Evolutionary conservation across 1,140 invertebrate genomes (phyloP).

Genomic region (Pachyrhynchus sulphureomaculatus): DNA sequence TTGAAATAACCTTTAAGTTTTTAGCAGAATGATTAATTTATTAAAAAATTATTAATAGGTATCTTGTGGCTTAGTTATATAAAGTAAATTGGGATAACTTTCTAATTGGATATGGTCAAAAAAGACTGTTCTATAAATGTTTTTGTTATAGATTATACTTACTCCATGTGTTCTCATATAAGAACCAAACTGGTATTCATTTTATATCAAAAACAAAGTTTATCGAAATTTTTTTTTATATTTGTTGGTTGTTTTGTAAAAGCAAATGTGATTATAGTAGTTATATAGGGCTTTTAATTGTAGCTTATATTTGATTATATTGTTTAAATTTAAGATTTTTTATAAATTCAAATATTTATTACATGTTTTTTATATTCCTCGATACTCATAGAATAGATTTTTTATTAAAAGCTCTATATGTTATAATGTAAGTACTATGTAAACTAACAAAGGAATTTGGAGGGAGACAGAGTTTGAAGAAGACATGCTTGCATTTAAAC

Average conservation of each 20-base stretch:
- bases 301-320: background rate
- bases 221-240: background rate
- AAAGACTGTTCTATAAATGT: conserved; percentile 5
- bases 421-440: background rate
- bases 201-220: background rate
- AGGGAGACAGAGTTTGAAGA: background rate
- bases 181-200: background rate
- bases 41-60: too few species aligned
- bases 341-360: conserved; percentile 4
- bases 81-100: background rate
- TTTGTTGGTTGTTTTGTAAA: conserved; percentile 11
- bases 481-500: too few species aligned
- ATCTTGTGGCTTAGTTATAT: too few species aligned
- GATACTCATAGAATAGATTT: conserved; percentile 18
- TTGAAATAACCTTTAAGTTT: too few species aligned
- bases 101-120: background rate
- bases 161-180: background rate
- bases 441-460: background rate
- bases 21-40: too few species aligned
- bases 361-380: conserved; percentile 7
- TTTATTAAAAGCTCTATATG: conserved; percentile 4
- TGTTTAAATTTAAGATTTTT: background rate
- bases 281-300: background rate
- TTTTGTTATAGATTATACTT: background rate
- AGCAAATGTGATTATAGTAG: conserved; percentile 6